Evolutionary conservation across 2,888 invertebrate genomes (phyloP).

Genomic region (Perdita meconis): DNA sequence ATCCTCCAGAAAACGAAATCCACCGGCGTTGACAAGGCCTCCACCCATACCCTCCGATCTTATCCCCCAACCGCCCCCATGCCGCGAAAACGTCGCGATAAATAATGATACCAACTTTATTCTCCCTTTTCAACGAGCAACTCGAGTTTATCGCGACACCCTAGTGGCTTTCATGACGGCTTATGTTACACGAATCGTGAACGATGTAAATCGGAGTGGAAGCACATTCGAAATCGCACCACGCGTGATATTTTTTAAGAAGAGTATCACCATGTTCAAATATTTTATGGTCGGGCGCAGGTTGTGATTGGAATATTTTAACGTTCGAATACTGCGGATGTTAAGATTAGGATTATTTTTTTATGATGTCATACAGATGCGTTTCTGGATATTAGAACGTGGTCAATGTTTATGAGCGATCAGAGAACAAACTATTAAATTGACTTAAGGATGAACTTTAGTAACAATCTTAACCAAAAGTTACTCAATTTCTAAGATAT

Average conservation of each 20-base stretch:
- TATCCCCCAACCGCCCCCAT: not conserved
- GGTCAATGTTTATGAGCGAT: too few relatives aligned
- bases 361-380: too few relatives aligned
- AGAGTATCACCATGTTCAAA: not conserved
- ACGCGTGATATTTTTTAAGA: not conserved
- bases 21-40: constrained; percentile 15
- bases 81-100: constrained; percentile 32
- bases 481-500: too few relatives aligned
- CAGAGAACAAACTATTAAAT: too few relatives aligned
- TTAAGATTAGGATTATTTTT: too few relatives aligned
- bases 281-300: too few relatives aligned
- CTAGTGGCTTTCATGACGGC: constrained; percentile 13
- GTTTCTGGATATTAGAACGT: too few relatives aligned
- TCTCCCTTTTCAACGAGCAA: constrained; percentile 5
- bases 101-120: constrained; percentile 38
- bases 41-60: not conserved
- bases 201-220: not conserved
- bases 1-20: constrained; percentile 33
- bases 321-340: too few relatives aligned
- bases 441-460: too few relatives aligned
- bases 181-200: not conserved
- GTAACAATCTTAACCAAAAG: too few relatives aligned
- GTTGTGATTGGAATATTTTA: too few relatives aligned
- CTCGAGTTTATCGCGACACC: constrained; percentile 23
- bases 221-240: not conserved